Percentiles rank a stretch among this genome's conserved stretches.
Conservation (phyloP, 1,140 invertebrate genomes). For the Drosophila burlai region DNA sequence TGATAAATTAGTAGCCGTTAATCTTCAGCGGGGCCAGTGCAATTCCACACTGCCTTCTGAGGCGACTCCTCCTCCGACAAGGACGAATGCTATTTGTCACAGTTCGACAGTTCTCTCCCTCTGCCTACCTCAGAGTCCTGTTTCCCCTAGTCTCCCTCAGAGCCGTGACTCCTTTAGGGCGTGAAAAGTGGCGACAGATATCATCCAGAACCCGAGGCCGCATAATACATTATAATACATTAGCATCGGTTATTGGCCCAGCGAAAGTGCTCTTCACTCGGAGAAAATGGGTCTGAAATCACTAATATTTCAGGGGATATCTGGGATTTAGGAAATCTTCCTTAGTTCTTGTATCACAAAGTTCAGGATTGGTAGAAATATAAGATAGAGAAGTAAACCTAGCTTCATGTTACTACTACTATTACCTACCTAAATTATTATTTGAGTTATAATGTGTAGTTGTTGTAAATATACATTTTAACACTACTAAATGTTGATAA, state of each 20-base stretch:
- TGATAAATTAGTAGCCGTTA: conserved; percentile 48
- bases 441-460: too few relatives aligned
- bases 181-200: conserved; percentile 39
- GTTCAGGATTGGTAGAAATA: too few relatives aligned
- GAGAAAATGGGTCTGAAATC: neutral
- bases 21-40: neutral
- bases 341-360: neutral
- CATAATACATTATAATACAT: conserved; percentile 74
- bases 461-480: too few relatives aligned
- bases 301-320: neutral
- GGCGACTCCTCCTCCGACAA: too few relatives aligned
- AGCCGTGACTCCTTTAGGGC: too few relatives aligned
- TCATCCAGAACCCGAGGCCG: conserved; percentile 69
- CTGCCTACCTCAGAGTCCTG: neutral
- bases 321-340: too few relatives aligned
- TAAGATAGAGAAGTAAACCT: too few relatives aligned
- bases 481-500: too few relatives aligned
- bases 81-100: too few relatives aligned
- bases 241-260: conserved; percentile 74
- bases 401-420: too few relatives aligned
- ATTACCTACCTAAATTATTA: too few relatives aligned
- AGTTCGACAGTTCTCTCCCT: too few relatives aligned
- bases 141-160: neutral
- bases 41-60: neutral
- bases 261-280: conserved; percentile 32